phyloP scores from a whole-genome alignment of 1,140 invertebrate genomes.

The Choristoneura fumiferana region DNA sequence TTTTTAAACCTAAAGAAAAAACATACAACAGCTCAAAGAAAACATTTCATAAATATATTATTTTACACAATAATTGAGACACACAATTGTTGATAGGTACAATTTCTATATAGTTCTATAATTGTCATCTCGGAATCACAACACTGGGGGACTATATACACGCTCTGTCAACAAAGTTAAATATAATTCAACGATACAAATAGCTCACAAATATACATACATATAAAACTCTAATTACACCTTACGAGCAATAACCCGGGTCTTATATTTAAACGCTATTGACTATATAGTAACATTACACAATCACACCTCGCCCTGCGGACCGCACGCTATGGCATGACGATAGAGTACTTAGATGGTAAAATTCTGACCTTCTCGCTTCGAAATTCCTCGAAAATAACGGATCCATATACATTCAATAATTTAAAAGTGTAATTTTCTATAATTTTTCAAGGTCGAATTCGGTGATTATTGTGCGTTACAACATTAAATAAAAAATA shows the following conservation, averaged over 20 bases:
- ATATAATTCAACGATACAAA: conserved; percentile 42
- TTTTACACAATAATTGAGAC: conserved; percentile 39
- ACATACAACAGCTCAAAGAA: conserved; percentile 38
- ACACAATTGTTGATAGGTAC: conserved; percentile 33
- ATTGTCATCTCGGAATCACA: conserved; percentile 55
- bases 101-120: conserved; percentile 31
- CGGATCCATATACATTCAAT: background rate
- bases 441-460: background rate
- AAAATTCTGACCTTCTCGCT: conserved; percentile 30
- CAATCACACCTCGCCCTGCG: conserved; percentile 26
- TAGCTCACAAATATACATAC: conserved; percentile 69
- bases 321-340: conserved; percentile 26
- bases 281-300: conserved; percentile 23
- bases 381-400: background rate
- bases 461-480: conserved; percentile 2
- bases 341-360: too few relatives aligned
- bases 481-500: conserved; percentile 17
- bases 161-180: conserved; percentile 35
- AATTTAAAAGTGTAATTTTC: background rate
- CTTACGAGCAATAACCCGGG: conserved; percentile 35
- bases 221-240: conserved; percentile 55
- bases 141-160: conserved; percentile 69
- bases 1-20: conserved; percentile 36
- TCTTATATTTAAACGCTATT: conserved; percentile 21
- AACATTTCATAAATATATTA: conserved; percentile 35